Conservation (phyloP, 2,888 invertebrate species). For the Pachycephus smyrnensis region DNA sequence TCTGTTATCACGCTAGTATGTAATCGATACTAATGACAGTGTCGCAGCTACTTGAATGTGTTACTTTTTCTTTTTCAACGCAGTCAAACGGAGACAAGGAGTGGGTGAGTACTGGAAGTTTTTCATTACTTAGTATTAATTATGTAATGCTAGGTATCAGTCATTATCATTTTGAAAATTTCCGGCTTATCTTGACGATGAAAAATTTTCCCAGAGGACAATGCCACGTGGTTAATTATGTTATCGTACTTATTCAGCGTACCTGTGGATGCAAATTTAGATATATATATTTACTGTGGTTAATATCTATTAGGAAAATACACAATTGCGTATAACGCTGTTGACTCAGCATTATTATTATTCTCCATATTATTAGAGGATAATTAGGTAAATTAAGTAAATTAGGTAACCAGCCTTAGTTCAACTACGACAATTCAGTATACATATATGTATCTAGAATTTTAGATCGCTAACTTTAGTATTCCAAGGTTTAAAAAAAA, state of each 20-base stretch:
- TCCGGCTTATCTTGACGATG: neutral
- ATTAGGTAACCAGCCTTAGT: neutral
- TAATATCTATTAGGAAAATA: neutral
- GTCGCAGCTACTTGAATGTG: neutral
- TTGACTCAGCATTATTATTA: neutral
- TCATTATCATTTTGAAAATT: neutral
- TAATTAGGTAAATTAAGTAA: too few relatives aligned
- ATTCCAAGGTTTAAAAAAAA: neutral
- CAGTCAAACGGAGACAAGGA: constrained; percentile 51
- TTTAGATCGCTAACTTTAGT: neutral
- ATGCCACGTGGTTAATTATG: neutral
- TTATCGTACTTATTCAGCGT: neutral
- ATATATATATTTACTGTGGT: too few relatives aligned
- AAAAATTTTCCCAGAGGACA: neutral
- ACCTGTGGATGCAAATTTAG: too few relatives aligned
- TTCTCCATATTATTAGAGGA: too few relatives aligned
- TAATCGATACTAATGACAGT: neutral
- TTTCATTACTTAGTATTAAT: neutral
- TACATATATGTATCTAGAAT: neutral
- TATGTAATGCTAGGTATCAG: neutral
- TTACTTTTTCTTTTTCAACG: constrained; percentile 33
- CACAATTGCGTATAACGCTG: neutral
- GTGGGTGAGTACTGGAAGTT: constrained; percentile 45
- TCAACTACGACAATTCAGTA: neutral
- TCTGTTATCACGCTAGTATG: neutral